Conservation (phyloP, 2,797 vertebrate species). For the Crenuchus spilurus region DNA sequence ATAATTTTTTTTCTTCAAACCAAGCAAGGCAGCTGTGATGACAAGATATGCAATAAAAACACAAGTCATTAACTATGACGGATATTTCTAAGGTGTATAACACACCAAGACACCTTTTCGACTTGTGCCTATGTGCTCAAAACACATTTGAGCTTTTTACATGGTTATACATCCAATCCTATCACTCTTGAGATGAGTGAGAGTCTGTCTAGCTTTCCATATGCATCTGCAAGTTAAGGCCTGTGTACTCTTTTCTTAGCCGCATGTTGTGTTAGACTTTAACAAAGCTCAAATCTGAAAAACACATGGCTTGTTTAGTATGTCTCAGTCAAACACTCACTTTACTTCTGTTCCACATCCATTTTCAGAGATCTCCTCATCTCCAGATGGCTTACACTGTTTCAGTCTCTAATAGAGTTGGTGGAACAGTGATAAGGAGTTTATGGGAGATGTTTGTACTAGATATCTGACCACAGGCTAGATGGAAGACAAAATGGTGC, state of each 20-base stretch:
- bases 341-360: constrained; percentile 12
- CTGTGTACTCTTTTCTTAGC: constrained; percentile 11
- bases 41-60: constrained; percentile 44
- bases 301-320: neutral
- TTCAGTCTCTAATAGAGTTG: neutral
- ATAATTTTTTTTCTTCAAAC: constrained; percentile 17
- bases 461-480: constrained; percentile 23
- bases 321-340: neutral
- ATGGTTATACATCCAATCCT: constrained; percentile 1
- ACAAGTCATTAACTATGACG: constrained; percentile 25
- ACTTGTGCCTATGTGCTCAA: neutral
- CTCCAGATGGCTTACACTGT: neutral
- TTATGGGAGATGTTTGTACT: constrained; percentile 10
- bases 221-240: constrained; percentile 34
- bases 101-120: constrained; percentile 31
- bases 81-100: constrained; percentile 20
- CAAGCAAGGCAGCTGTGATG: constrained; percentile 59
- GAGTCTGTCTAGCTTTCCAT: constrained; percentile 6
- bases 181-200: neutral
- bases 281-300: constrained; percentile 20
- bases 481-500: constrained; percentile 48
- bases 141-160: constrained; percentile 2
- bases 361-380: neutral
- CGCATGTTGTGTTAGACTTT: neutral
- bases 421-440: constrained; percentile 6